These are phyloP conservation scores for Clivina fossor DNA, from an alignment of 2,888 invertebrate species.

Conservation along the genomic window DNA sequence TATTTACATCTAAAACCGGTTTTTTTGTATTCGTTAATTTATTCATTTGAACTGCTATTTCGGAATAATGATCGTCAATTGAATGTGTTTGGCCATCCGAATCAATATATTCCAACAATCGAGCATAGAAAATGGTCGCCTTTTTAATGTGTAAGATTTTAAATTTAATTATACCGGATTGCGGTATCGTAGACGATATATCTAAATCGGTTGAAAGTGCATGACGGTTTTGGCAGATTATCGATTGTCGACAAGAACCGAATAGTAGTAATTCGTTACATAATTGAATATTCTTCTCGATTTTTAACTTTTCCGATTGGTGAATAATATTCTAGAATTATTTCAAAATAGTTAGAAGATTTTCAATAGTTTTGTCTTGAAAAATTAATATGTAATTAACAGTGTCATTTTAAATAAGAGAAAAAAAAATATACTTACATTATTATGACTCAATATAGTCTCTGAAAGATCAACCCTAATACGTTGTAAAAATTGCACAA, in stretches of 20 bases:
- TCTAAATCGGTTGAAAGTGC: slow-evolving; percentile 59
- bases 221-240: slow-evolving; percentile 65
- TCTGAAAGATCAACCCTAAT: slow-evolving; percentile 50
- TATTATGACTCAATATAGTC: slow-evolving; percentile 47
- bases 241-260: slow-evolving; percentile 63
- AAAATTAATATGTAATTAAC: slow-evolving; percentile 20
- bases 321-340: slow-evolving; percentile 43
- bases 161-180: slow-evolving; percentile 59
- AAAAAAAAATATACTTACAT: slow-evolving; percentile 43
- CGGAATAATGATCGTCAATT: slow-evolving; percentile 41
- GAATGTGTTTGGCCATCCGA: slow-evolving; percentile 39
- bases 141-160: slow-evolving; percentile 60
- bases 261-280: slow-evolving; percentile 65
- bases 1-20: slow-evolving; percentile 49
- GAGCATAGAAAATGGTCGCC: slow-evolving; percentile 64
- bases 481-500: slow-evolving; percentile 61
- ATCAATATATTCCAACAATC: slow-evolving; percentile 55
- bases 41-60: slow-evolving; percentile 44
- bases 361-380: slow-evolving; percentile 36
- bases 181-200: slow-evolving; percentile 58
- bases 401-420: slow-evolving; percentile 3
- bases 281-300: slow-evolving; percentile 53
- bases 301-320: slow-evolving; percentile 54
- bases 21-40: slow-evolving; percentile 43
- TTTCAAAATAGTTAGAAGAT: too few relatives aligned